Base-by-base conservation (phyloP, 2,113 vertebrate species). In the Datnioides undecimradiatus region DNA sequence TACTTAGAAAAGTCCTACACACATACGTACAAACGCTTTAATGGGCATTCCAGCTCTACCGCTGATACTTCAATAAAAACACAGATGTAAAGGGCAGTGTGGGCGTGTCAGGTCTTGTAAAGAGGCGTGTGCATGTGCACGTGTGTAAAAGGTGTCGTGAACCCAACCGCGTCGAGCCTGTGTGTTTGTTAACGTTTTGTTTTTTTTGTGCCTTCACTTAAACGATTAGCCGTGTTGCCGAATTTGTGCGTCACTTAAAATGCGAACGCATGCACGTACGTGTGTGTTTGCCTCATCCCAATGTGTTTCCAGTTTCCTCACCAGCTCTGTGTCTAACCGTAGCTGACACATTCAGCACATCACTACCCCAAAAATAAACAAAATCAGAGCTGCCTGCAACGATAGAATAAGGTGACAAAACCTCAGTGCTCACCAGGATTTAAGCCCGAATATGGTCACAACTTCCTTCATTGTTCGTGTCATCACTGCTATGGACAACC, bases 281-380 rank as follows among this genome's bases (percentile, higher is more conserved):
- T 29, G 51, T 31, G 27, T 23, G 6, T 71, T 71, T 68, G 33
- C 45, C 54, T 69, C 29, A 19, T 67, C 8, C 51, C 16, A 14
- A 10, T 57, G 36, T 27, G 38, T n/a, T 48, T 57, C 34, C 14
- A 19, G 41, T 49, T 60, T 73, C 12, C 57, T 78, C 79, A 78
- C 7, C 48, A 19, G 54, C 71, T 73, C 54, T 70, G 77, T 76
- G 74, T 79, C 82, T 70, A 91, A 88, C 77, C 34, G 19, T 13
- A 74, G 77, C 36, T 48, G 76, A 90, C 88, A 90, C 75, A 87
- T 92, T 88, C 55, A 74, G 87, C 80, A 76, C 82, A 79, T 66
- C 41, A 29, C 76, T 73, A 62, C 52, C 76, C 73, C 76, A 54
- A 74, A 90, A 91, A 92, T 79, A 90, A 86, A 87, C 45, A 62